Evolutionary conservation across 2,797 vertebrate species (phyloP).

Genomic region (Nothura maculosa): DNA sequence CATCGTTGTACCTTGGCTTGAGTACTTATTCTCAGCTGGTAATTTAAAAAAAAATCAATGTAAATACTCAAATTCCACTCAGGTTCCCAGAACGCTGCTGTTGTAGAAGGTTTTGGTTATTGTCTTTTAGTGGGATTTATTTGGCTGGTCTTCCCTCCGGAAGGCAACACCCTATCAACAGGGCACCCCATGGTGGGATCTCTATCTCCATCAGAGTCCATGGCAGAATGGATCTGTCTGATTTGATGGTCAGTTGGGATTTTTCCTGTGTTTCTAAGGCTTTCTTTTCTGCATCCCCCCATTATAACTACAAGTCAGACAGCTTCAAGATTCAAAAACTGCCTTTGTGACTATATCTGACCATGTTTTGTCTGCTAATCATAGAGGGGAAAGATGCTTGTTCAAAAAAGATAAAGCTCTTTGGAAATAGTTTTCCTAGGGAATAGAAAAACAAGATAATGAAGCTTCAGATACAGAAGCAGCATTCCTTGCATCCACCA

Average conservation of each 20-base stretch:
- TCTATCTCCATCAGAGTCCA: no score
- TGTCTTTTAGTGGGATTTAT: slow-evolving; percentile 48
- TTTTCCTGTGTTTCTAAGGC: background rate
- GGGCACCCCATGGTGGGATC: no score
- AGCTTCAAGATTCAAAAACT: background rate
- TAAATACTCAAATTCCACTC: slow-evolving; percentile 57
- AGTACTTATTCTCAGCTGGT: background rate
- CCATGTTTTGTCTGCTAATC: background rate
- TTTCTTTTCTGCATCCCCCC: background rate
- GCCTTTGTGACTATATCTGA: background rate
- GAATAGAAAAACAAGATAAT: background rate
- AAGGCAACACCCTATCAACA: background rate
- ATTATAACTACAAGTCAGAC: no score
- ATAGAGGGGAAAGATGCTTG: background rate
- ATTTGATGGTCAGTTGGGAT: background rate
- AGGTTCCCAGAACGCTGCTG: slow-evolving; percentile 16
- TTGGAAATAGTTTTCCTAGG: background rate
- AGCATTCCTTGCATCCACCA: background rate
- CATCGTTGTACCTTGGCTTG: background rate
- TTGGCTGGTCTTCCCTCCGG: slow-evolving; percentile 45
- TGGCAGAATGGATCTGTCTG: background rate
- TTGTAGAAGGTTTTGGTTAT: slow-evolving; percentile 47
- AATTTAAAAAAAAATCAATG: background rate
- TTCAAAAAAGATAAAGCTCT: background rate
- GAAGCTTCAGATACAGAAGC: background rate